Evolutionary conservation across 2,113 vertebrate genomes (phyloP), one percentile per base, ranked within the genome.

Genomic region (Promerops cafer): DNA sequence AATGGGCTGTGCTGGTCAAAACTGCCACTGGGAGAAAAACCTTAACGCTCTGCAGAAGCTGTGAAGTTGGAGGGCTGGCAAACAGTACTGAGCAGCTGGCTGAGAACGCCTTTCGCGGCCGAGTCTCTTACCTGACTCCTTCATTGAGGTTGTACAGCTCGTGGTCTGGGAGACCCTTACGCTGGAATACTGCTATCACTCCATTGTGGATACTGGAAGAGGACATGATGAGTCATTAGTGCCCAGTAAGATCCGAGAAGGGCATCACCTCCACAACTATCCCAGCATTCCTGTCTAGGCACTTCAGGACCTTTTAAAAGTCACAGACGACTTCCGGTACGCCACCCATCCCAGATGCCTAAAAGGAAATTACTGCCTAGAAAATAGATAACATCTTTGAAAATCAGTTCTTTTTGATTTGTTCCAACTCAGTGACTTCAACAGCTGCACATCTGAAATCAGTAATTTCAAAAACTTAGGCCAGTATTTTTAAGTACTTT

Each of bases 111-210:
- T 21, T 9, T 13, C 0, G 1, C 0, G 1, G 49, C 12, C 0
- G 2, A 59, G 37, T 18, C 47, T 96, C 99, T 98, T 87, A 99
- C 99, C 99, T 98, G 96, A 99, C 99, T 31, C 99, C 99, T 98
- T 99, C 99, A n/a, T 99, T 99, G 95, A 99, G 98, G 93, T 97
- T 97, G 97, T 98, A 99, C 57, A 99, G 99, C 77, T 99, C 99
- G 52, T 99, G 99, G 93, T 99, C 99, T 3, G 98, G 99, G 91
- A 99, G 98, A 16, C 99, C 99, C 89, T 99, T 99, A 75, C 96
- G 98, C 97, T 99, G 99, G 98, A 99, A 99, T 83, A 99, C 99
- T 0, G 99, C 98, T 21, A 99, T 99, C 85, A 99, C 99, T 52
- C 99, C 99, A 78, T 98, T 99, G 91, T 99, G 99, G 97, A 99